Percentiles rank a stretch among this genome's conserved stretches.
Conservation (phyloP, 2,797 vertebrate genomes). For the Botia almorhae region DNA sequence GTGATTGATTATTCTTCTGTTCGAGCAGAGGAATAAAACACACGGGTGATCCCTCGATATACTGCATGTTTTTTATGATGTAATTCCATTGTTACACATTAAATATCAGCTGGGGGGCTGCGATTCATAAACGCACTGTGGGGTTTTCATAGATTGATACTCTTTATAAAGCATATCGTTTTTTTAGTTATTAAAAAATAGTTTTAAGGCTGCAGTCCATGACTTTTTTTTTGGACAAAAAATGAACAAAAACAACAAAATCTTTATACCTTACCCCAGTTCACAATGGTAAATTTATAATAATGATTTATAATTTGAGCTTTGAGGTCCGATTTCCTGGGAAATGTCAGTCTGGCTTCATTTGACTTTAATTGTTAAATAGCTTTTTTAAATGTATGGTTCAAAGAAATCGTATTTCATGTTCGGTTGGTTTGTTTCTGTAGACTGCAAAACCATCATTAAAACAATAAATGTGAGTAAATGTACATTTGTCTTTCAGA, state of each 20-base stretch:
- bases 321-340: no score
- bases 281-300: no score
- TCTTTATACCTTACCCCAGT: no score
- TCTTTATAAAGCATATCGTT: background rate
- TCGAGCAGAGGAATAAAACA: background rate
- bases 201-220: no score
- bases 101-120: background rate
- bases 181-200: background rate
- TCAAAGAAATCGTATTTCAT: background rate
- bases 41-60: background rate
- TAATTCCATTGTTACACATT: background rate
- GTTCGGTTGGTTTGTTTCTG: background rate
- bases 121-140: background rate
- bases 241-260: no score
- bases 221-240: no score
- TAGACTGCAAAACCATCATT: background rate
- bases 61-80: background rate
- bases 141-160: background rate
- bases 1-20: conserved; percentile 25
- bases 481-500: background rate
- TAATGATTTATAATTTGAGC: no score
- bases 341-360: no score
- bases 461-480: background rate
- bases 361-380: no score
- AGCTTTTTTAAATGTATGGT: no score